Conservation (phyloP, 2,888 invertebrate species). For the Caenorhabditis sp. region DNA sequence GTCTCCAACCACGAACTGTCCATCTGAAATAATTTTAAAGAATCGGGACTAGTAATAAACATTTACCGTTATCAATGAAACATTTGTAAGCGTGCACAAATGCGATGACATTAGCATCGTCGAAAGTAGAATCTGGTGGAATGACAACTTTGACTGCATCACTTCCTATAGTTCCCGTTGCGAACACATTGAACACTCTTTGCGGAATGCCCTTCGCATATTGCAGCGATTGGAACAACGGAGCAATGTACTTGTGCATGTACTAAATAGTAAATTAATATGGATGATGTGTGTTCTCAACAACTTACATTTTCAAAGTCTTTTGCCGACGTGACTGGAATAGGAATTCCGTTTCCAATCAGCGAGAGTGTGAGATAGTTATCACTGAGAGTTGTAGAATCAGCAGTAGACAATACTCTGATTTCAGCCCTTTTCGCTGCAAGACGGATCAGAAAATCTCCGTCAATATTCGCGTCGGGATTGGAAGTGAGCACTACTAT, state of each 20-base stretch:
- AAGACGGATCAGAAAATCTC: constrained; percentile 25
- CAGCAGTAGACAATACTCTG: constrained; percentile 24
- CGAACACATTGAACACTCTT: constrained; percentile 39
- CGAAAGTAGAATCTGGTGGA: constrained; percentile 16
- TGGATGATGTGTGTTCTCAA: neutral
- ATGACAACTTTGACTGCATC: neutral
- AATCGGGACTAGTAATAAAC: too few species aligned
- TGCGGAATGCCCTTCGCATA: constrained; percentile 5
- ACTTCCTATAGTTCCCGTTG: constrained; percentile 1
- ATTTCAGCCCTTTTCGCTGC: constrained; percentile 35
- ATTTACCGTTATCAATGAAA: too few species aligned
- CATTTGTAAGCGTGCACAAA: constrained; percentile 37
- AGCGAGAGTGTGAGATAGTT: constrained; percentile 10
- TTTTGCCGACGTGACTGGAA: neutral
- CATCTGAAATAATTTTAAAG: neutral
- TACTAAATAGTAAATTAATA: constrained; percentile 12
- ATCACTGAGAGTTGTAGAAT: neutral
- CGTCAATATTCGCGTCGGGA: constrained; percentile 16
- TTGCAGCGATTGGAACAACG: constrained; percentile 23
- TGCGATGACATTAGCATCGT: neutral
- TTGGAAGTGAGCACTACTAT: constrained; percentile 32
- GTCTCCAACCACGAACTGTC: neutral
- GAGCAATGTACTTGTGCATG: constrained; percentile 23
- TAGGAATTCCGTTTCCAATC: constrained; percentile 42
- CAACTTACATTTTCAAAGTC: constrained; percentile 25